phyloP scores from a whole-genome alignment of 2,888 invertebrate species.

The Brachylomia viminalis region DNA sequence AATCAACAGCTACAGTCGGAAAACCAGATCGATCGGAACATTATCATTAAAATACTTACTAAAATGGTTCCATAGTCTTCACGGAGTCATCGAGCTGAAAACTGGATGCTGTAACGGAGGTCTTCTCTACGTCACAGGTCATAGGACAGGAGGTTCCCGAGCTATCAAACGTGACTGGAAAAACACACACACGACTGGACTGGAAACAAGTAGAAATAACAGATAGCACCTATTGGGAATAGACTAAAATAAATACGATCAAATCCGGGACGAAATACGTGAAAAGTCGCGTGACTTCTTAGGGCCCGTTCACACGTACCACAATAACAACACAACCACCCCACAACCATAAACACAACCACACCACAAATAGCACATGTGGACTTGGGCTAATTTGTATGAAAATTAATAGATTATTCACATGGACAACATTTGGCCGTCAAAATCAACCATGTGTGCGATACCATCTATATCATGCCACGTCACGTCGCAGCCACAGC shows the following conservation, averaged over 20 bases:
- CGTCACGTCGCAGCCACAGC: not conserved
- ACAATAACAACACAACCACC: not conserved
- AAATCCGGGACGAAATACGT: not conserved
- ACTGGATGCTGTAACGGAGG: slow-evolving; percentile 50
- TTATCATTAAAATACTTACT: slow-evolving; percentile 75
- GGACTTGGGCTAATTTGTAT: not conserved
- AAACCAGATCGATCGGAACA: not conserved
- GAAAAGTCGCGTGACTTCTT: not conserved
- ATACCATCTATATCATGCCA: no score
- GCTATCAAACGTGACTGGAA: slow-evolving; percentile 41
- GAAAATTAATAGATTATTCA: not conserved
- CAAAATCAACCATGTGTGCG: not conserved
- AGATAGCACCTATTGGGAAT: not conserved
- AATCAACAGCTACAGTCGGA: not conserved
- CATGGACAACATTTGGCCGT: not conserved
- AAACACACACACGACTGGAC: no score
- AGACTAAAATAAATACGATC: not conserved
- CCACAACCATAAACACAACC: not conserved
- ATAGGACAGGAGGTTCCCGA: slow-evolving; percentile 70
- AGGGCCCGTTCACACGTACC: not conserved
- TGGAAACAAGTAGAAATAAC: not conserved
- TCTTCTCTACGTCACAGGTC: slow-evolving; percentile 72
- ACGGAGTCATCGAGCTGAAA: slow-evolving; percentile 60
- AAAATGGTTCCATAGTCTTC: slow-evolving; percentile 72
- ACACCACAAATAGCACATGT: not conserved